Evolutionary conservation across 2,888 invertebrate species (phyloP).

Genomic region (Branchipolynoe longqiensis): DNA sequence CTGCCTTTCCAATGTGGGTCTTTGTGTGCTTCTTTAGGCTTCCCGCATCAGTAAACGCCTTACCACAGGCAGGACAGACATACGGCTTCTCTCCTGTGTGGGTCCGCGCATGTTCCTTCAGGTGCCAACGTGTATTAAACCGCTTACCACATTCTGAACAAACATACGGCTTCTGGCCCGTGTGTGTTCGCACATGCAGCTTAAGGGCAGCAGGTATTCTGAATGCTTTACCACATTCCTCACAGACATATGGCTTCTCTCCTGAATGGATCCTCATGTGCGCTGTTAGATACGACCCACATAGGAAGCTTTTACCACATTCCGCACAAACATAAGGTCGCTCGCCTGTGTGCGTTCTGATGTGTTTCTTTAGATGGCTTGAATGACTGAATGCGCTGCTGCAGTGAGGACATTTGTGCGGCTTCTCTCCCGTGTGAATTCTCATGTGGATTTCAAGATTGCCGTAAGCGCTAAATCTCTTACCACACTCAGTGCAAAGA

Average conservation of each 20-base stretch:
- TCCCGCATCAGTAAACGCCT: neutral
- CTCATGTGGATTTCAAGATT: neutral
- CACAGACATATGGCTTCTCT: constrained; percentile 22
- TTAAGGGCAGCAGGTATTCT: neutral
- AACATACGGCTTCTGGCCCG: neutral
- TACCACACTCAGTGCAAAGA: neutral
- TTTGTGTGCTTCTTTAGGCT: neutral
- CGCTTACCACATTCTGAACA: neutral
- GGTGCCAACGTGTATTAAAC: neutral
- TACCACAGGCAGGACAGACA: neutral
- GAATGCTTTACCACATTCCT: neutral
- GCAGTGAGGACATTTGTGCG: neutral
- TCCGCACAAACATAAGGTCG: neutral
- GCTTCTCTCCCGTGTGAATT: constrained; percentile 22
- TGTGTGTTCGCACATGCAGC: neutral
- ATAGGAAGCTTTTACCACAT: neutral
- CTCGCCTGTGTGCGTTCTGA: neutral
- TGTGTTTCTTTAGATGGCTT: neutral
- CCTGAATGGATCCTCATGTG: constrained; percentile 12
- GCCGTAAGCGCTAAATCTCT: neutral
- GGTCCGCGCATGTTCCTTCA: neutral
- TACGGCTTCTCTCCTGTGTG: constrained; percentile 4
- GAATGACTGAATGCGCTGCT: neutral
- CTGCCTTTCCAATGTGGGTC: neutral
- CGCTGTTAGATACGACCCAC: neutral